A percentile compares a stretch with the other conserved stretches of the same genome.
Conservation (phyloP, 2,797 vertebrate genomes). For the Bovichtus diacanthus region DNA sequence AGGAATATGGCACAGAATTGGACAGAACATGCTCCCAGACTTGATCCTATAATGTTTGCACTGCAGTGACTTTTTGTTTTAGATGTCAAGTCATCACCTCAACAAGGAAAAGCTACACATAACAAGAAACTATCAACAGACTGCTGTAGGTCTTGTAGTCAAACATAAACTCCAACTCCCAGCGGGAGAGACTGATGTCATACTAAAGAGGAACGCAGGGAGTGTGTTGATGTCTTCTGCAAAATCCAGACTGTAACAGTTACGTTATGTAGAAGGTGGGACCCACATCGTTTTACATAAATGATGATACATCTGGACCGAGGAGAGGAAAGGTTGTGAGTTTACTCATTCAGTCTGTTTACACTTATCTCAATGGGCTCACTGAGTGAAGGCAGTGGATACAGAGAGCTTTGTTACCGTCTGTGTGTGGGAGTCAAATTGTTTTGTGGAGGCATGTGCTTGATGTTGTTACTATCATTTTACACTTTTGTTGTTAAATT, state of each 20-base stretch:
- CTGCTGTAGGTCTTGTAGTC: constrained; percentile 10
- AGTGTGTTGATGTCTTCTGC: not conserved
- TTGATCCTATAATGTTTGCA: not conserved
- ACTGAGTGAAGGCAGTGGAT: constrained; percentile 16
- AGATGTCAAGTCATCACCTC: not conserved
- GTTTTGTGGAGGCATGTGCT: not conserved
- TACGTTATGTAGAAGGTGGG: too few species aligned
- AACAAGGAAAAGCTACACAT: not conserved
- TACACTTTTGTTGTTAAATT: not conserved
- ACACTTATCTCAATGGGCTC: constrained; percentile 10
- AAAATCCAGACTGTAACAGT: not conserved
- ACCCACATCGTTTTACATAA: too few species aligned
- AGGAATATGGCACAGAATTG: not conserved
- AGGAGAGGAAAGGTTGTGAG: not conserved
- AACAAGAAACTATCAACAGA: not conserved
- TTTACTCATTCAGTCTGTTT: constrained; percentile 12
- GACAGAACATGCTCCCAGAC: not conserved
- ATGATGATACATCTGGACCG: not conserved
- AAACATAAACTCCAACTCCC: not conserved
- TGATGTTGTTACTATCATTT: not conserved
- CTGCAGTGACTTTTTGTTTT: not conserved
- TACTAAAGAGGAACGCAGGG: not conserved
- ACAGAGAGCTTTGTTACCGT: constrained; percentile 14
- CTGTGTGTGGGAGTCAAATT: constrained; percentile 9
- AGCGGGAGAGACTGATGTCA: not conserved